Evolutionary conservation across 2,888 invertebrate species (phyloP), one percentile per base, ranked within the genome.

Genomic region (Rhagonycha lutea): DNA sequence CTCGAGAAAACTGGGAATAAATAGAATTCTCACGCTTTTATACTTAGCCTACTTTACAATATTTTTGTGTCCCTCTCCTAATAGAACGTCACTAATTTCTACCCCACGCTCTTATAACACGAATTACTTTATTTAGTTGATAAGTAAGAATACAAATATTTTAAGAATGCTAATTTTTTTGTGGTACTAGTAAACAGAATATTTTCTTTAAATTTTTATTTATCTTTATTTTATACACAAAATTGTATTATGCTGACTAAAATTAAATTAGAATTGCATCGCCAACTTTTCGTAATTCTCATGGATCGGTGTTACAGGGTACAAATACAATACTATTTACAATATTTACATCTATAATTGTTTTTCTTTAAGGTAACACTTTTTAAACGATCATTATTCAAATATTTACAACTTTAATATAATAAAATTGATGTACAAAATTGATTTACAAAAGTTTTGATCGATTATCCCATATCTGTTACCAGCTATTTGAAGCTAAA

Each of bases 81-180:
- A 24, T n/a, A n/a, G 61, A 68, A 63, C 73, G 75, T 68, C 78
- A 76, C 61, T 68, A 71, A 68, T 68, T 47, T 68, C 61, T 62
- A 69, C 75, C 76, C 78, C 79, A 79, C 82, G 79, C 77, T 74
- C 71, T 67, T 77, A 78, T 73, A 14, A 12, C 23, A 74, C 73
- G 74, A 74, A 82, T 70, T 79, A 82, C 86, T 87, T 86, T 83
- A 85, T 86, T 87, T 87, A 86, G 87, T 83, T 79, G 81, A 86
- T 86, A 75, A 61, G 14, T 29, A 70, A 23, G 63, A 63, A 63
- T 24, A 62, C 62, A 63, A 63, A 63, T 63, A 24, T 63, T 63
- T 63, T 23, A 24, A 63, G 63, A 63, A 63, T 24, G 24, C 12
- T n/a, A 23, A 8, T 14, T 12, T 18, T 24, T 63, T 24, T 63